phyloP scores from a whole-genome alignment of 2,797 vertebrate species.

The Mus caroli region DNA sequence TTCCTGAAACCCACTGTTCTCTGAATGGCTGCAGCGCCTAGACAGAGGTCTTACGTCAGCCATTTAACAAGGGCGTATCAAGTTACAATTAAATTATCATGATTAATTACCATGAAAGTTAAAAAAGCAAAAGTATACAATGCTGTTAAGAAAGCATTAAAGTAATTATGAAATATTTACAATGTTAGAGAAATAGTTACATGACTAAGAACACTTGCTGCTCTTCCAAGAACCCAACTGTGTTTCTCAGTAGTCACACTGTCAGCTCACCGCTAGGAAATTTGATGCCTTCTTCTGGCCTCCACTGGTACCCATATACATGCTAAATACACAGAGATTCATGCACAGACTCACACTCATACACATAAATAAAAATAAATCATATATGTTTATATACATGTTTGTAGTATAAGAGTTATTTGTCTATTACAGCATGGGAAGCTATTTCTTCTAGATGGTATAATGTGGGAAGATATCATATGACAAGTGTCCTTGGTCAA shows the following conservation, averaged over 20 bases:
- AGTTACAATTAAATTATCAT: not conserved
- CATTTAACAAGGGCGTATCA: not conserved
- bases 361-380: not conserved
- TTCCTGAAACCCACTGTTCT: not conserved
- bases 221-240: not conserved
- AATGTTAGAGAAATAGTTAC: not conserved
- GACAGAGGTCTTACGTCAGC: not conserved
- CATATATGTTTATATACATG: not conserved
- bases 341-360: not conserved
- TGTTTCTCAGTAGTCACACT: not conserved
- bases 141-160: not conserved
- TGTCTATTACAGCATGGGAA: not conserved
- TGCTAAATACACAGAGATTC: not conserved
- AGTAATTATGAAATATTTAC: not conserved
- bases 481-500: not conserved
- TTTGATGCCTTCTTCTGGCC: not conserved
- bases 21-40: rapidly evolving
- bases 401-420: not conserved
- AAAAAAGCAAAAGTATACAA: not conserved
- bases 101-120: not conserved
- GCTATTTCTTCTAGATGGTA: not conserved
- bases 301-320: not conserved
- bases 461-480: not conserved
- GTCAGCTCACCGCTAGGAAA: not conserved
- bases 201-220: not conserved